Evolutionary conservation across 1,140 invertebrate genomes (phyloP).

Genomic region (Dufourea novaeangliae): DNA sequence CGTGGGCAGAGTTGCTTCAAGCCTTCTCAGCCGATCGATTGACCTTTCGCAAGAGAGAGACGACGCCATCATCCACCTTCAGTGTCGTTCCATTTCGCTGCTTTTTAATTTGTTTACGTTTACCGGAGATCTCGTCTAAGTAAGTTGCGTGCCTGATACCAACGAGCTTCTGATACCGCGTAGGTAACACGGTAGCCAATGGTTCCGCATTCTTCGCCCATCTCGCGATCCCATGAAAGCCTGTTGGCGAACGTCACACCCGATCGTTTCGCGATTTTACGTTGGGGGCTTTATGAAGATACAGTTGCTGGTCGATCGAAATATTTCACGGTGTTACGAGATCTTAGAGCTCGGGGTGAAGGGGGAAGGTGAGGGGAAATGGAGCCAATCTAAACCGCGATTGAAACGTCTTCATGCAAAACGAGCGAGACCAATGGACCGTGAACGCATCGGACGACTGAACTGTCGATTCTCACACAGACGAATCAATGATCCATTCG

Average conservation of each 20-base stretch:
- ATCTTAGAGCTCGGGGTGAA: too few relatives aligned
- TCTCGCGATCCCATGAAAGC: background rate
- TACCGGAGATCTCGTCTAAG: background rate
- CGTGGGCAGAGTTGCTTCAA: too few relatives aligned
- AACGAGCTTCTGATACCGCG: background rate
- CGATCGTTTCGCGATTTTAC: too few relatives aligned
- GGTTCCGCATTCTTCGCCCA: constrained; percentile 2
- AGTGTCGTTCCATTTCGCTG: background rate
- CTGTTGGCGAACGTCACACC: too few relatives aligned
- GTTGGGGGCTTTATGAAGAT: background rate
- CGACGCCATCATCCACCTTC: too few relatives aligned
- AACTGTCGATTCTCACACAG: background rate
- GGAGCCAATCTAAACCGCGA: too few relatives aligned
- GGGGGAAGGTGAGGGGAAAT: background rate
- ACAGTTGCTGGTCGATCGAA: background rate
- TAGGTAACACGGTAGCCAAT: background rate
- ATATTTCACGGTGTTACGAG: background rate
- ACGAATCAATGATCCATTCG: too few relatives aligned
- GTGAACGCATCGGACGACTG: background rate
- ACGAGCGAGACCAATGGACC: background rate
- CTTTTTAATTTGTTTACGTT: background rate
- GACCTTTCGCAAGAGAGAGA: background rate
- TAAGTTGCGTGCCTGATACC: background rate
- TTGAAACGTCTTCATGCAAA: background rate
- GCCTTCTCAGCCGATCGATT: background rate